Base-by-base conservation (phyloP, 2,797 vertebrate genomes). In the Phrynocephalus guinanensis region DNA sequence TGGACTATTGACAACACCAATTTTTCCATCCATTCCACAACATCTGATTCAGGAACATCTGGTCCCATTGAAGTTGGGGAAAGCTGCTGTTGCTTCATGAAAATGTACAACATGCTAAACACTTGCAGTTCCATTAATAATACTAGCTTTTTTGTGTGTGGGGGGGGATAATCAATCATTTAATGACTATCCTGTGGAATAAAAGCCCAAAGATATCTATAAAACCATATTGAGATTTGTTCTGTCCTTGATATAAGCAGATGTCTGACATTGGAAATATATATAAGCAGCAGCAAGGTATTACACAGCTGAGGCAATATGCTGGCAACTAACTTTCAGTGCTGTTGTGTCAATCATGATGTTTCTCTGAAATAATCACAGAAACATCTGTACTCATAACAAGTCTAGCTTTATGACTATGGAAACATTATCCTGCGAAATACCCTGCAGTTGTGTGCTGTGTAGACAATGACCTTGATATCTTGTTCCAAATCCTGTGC, bases 261-360 rank as follows among this genome's bases (percentile, higher is more conserved):
- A 84, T 63, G 71, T 48, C 67, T 71, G 73, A 79, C 67, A 16
- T 60, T 18, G 30, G 33, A 79, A 60, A 66, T 88, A 15, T 48
- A 84, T 73, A 67, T n/a, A n/a, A 44, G 67, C 85, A 72, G 22
- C 28, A 79, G 68, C 76, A 84, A 79, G 70, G 84, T 79, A 22
- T 73, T 50, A 66, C 52, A 79, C 50, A 73, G 28, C 67, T 48
- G 30, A 38, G 20, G 38, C 50, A 79, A 84, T 72, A 66, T 50
- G 84, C 67, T 84, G 67, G 52, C 52, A 79, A 50, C 15, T 3
- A 66, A 66, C 24, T 33, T 38, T 67, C 56, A 63, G 75, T 38
- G 50, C 30, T 44, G 48, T 80, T 70, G 84, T 9, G 2, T 86
- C n/a, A 86, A 38, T 71, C 18, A 38, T 24, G 24, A 75, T 5